These are phyloP conservation scores for mouse (Mus musculus) DNA, from an alignment of 2,113 vertebrate species.

Conservation along the genomic window DNA sequence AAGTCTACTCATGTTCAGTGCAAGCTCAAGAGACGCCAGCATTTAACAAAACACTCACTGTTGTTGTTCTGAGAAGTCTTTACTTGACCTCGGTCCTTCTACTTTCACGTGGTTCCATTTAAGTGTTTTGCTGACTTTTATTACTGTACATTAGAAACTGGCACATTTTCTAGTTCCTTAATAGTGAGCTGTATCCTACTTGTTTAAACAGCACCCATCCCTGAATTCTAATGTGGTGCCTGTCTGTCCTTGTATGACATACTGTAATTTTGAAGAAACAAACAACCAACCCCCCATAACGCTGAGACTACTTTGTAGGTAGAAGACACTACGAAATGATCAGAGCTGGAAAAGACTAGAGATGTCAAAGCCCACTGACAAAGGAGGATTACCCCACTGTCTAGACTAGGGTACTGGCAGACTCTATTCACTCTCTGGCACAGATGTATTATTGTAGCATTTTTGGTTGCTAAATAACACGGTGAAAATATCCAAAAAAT, in stretches of 20 bases:
- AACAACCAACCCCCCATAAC: background rate
- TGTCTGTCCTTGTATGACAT: background rate
- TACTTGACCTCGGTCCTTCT: background rate
- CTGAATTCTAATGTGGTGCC: background rate
- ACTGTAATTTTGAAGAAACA: constrained; percentile 36
- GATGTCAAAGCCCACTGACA: background rate
- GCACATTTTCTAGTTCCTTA: constrained; percentile 39
- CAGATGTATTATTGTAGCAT: background rate
- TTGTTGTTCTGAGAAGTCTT: constrained; percentile 14
- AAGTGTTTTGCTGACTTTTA: background rate
- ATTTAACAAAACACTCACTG: background rate
- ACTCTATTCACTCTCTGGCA: constrained; percentile 3
- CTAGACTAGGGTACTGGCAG: background rate
- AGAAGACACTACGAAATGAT: constrained; percentile 15
- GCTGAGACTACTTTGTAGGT: background rate
- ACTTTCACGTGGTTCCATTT: constrained; percentile 21
- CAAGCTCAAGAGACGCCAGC: background rate
- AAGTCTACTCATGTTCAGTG: constrained; percentile 48
- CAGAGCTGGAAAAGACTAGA: background rate
- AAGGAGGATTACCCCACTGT: background rate
- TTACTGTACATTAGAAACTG: constrained; percentile 16
- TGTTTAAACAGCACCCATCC: constrained; percentile 17
- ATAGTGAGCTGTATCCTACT: background rate
- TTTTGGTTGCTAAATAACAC: background rate
- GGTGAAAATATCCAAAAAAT: background rate